phyloP scores from a whole-genome alignment of 2,113 vertebrate species.

The Archocentrus centrarchus region DNA sequence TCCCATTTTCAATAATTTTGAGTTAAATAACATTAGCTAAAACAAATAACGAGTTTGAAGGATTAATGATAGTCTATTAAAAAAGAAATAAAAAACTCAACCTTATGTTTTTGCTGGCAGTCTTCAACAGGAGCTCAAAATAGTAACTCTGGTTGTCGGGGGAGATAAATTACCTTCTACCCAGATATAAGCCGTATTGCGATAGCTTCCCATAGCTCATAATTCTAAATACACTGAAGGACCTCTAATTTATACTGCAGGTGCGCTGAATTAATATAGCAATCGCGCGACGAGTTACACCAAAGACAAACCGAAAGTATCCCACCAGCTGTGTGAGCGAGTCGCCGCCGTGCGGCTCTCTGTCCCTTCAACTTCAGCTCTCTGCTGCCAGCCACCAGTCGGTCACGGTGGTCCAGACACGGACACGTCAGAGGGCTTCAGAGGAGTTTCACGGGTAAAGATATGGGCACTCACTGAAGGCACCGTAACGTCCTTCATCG shows the following conservation, averaged over 20 bases:
- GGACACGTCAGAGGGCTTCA: constrained; percentile 66
- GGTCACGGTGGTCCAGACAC: constrained; percentile 64
- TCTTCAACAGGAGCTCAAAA: not conserved
- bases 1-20: not conserved
- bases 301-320: not conserved
- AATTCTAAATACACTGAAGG: not conserved
- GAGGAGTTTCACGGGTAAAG: constrained; percentile 21
- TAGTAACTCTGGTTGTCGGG: too few relatives aligned
- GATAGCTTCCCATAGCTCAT: not conserved
- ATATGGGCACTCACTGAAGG: constrained; percentile 62
- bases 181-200: not conserved
- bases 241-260: not conserved
- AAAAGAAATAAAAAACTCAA: not conserved
- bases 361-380: constrained; percentile 37
- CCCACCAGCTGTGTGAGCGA: constrained; percentile 13
- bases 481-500: not conserved
- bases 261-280: not conserved
- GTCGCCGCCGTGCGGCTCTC: constrained; percentile 44
- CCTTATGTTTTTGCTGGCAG: not conserved
- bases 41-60: not conserved
- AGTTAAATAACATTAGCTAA: not conserved
- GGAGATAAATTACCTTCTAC: not conserved
- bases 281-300: too few relatives aligned
- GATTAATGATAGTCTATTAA: not conserved
- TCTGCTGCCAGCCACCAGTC: constrained; percentile 30